Percentiles rank a stretch among this genome's conserved stretches.
These are phyloP conservation scores for Dipodomys merriami DNA, from an alignment of 2,113 vertebrate species.

Conservation along the genomic window DNA sequence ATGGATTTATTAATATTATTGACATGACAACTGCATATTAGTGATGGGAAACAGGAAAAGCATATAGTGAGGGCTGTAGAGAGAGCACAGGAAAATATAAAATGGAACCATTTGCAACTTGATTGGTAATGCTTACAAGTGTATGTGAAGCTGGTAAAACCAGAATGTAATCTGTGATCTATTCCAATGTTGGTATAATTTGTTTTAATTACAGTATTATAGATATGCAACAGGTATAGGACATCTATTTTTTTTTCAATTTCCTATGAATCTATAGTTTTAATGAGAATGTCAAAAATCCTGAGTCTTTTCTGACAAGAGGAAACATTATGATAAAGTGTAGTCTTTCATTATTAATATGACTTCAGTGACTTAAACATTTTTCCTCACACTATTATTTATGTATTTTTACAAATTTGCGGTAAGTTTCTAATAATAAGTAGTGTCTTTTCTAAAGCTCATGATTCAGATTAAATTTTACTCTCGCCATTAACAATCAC, in stretches of 20 bases:
- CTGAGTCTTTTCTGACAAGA: background rate
- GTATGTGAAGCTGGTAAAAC: background rate
- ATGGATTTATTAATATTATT: background rate
- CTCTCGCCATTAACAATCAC: slow-evolving; percentile 6
- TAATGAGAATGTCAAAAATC: background rate
- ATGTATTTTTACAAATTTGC: slow-evolving; percentile 20
- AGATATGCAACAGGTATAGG: background rate
- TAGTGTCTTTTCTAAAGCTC: slow-evolving; percentile 11
- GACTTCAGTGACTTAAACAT: background rate
- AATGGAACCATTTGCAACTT: background rate
- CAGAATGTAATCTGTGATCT: background rate
- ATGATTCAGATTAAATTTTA: slow-evolving; percentile 1
- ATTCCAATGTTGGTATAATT: background rate
- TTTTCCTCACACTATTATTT: background rate
- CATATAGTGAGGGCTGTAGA: background rate
- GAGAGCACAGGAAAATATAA: background rate
- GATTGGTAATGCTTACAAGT: background rate
- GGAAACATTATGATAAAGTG: background rate
- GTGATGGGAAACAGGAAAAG: background rate
- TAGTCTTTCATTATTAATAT: slow-evolving; percentile 19
- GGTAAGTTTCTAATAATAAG: background rate
- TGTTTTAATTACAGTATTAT: background rate
- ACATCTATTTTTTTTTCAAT: background rate
- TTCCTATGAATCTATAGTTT: background rate
- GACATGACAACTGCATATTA: background rate